Conservation (phyloP, 2,797 vertebrate genomes). For the Nasua narica region DNA sequence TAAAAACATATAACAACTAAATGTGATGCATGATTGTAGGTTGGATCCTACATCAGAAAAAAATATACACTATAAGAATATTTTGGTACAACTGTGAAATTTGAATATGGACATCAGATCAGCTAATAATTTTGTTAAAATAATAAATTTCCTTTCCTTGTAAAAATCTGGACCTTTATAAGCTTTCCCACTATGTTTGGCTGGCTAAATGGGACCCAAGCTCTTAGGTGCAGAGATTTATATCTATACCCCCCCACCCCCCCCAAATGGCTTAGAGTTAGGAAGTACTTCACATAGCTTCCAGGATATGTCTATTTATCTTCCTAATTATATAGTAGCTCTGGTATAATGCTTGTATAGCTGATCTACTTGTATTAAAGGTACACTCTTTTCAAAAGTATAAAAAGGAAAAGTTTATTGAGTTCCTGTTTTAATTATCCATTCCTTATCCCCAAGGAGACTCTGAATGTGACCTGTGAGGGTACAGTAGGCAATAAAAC, state of each 20-base stretch:
- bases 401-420: neutral
- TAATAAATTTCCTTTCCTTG: neutral
- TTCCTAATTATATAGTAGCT: constrained; percentile 13
- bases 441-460: neutral
- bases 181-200: neutral
- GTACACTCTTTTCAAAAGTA: neutral
- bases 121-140: neutral
- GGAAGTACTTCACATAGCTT: neutral
- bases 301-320: neutral
- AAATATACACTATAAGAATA: neutral
- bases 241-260: neutral
- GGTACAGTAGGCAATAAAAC: neutral
- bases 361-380: constrained; percentile 19
- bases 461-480: neutral
- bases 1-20: neutral
- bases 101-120: neutral
- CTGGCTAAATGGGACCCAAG: neutral
- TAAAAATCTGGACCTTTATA: neutral
- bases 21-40: neutral
- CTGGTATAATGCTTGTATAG: neutral
- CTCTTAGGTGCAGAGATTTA: neutral
- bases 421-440: constrained; percentile 7
- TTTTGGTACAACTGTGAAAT: neutral
- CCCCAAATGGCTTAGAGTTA: neutral
- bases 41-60: neutral